Evolutionary conservation across 2,113 vertebrate genomes (phyloP).

Genomic region (Eretmochelys imbricata): DNA sequence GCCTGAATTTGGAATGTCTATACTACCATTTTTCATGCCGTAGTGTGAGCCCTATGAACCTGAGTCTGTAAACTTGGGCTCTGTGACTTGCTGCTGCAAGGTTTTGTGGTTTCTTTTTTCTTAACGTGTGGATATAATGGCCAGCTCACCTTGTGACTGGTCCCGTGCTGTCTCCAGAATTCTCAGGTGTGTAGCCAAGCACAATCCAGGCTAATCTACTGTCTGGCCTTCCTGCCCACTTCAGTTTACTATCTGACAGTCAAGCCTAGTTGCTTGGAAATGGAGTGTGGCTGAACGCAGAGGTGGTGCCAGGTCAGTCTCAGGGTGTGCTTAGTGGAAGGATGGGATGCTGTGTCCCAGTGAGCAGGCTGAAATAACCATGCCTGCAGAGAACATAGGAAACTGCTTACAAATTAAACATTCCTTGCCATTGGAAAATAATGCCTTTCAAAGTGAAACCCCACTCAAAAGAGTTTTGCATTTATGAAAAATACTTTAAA

Average conservation of each 20-base stretch:
- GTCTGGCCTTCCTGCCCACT: slow-evolving; percentile 4
- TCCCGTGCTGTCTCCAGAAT: slow-evolving; percentile 42
- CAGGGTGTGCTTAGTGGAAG: slow-evolving; percentile 28
- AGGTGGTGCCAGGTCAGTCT: slow-evolving; percentile 13
- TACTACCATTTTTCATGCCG: background rate
- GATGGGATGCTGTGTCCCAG: slow-evolving; percentile 24
- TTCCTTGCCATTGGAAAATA: background rate
- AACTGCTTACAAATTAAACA: background rate
- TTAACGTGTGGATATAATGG: background rate
- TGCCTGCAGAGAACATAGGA: background rate
- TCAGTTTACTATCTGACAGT: slow-evolving; percentile 19
- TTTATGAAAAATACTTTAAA: background rate
- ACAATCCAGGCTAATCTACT: slow-evolving; percentile 19
- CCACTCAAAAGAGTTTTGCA: background rate
- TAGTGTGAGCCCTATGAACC: background rate
- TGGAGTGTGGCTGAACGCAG: slow-evolving; percentile 11
- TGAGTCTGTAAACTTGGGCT: background rate
- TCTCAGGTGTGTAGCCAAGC: slow-evolving; percentile 31
- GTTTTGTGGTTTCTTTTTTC: too few relatives aligned
- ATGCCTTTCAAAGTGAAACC: background rate
- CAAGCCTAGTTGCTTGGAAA: slow-evolving; percentile 19
- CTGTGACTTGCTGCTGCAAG: background rate
- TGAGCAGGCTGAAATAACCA: slow-evolving; percentile 13
- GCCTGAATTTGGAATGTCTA: background rate
- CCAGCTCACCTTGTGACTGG: slow-evolving; percentile 22